Conservation (phyloP, 2,797 vertebrate species). For the Argya squamiceps region DNA sequence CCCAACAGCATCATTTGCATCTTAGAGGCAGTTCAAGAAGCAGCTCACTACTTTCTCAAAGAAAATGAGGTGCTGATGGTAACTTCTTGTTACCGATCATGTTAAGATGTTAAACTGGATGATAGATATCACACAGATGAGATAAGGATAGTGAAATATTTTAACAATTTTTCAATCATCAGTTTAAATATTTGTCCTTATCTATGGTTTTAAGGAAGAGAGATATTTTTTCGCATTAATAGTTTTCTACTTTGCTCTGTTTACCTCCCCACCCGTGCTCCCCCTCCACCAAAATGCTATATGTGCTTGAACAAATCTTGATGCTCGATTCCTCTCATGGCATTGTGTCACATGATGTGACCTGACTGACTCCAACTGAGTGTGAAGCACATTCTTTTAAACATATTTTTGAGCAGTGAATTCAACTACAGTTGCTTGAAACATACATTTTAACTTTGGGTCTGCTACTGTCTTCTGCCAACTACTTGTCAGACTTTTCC, state of each 20-base stretch:
- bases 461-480: not conserved
- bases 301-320: not conserved
- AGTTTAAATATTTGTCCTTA: not conserved
- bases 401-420: not conserved
- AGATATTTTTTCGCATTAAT: not conserved
- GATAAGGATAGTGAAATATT: not conserved
- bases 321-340: not conserved
- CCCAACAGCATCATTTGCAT: not conserved
- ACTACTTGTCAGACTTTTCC: not conserved
- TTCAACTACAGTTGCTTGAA: not conserved
- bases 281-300: not conserved
- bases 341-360: not conserved
- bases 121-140: not conserved
- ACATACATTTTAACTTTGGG: not conserved
- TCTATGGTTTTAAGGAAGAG: not conserved
- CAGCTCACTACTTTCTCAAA: not conserved
- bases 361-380: not conserved
- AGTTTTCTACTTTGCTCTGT: not conserved
- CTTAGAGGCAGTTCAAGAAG: not conserved
- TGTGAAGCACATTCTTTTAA: not conserved
- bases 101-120: not conserved
- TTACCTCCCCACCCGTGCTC: rapidly evolving
- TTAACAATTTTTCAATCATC: not conserved
- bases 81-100: not conserved
- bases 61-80: not conserved